phyloP scores from a whole-genome alignment of 2,113 vertebrate genomes.

The Cyprinodon tularosa region DNA sequence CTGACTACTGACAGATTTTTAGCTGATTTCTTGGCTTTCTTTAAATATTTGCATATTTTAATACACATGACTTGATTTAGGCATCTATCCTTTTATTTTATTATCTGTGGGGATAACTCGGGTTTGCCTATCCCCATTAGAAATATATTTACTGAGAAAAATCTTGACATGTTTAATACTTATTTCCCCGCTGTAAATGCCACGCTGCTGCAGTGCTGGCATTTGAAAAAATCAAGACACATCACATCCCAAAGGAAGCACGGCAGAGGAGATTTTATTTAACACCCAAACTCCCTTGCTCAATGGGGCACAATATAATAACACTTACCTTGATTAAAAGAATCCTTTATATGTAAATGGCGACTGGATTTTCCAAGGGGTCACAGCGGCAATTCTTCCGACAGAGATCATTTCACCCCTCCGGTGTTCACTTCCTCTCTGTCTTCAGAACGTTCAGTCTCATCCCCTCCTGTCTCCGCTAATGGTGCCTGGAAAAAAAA shows the following conservation, averaged over 20 bases:
- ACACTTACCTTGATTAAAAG: slow-evolving; percentile 99
- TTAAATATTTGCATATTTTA: not conserved
- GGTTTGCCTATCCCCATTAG: not conserved
- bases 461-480: slow-evolving; percentile 86
- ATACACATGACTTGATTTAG: not conserved
- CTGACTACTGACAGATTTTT: not conserved
- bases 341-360: slow-evolving; percentile 99
- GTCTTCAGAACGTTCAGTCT: slow-evolving; percentile 61
- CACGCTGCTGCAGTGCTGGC: slow-evolving; percentile 95
- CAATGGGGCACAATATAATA: slow-evolving; percentile 99
- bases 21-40: not conserved
- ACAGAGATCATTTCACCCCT: slow-evolving; percentile 90
- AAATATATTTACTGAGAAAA: not conserved
- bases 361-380: slow-evolving; percentile 89
- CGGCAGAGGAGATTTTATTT: slow-evolving; percentile 95
- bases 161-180: not conserved
- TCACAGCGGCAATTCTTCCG: slow-evolving; percentile 87
- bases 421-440: slow-evolving; percentile 76
- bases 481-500: slow-evolving; percentile 83
- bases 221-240: slow-evolving; percentile 98
- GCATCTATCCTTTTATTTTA: not conserved
- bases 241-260: slow-evolving; percentile 92
- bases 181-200: slow-evolving; percentile 39
- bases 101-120: not conserved
- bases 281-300: slow-evolving; percentile 95